These are phyloP conservation scores for Ichneumoninae sp. DNA, from an alignment of 2,888 invertebrate species.

Conservation along the genomic window DNA sequence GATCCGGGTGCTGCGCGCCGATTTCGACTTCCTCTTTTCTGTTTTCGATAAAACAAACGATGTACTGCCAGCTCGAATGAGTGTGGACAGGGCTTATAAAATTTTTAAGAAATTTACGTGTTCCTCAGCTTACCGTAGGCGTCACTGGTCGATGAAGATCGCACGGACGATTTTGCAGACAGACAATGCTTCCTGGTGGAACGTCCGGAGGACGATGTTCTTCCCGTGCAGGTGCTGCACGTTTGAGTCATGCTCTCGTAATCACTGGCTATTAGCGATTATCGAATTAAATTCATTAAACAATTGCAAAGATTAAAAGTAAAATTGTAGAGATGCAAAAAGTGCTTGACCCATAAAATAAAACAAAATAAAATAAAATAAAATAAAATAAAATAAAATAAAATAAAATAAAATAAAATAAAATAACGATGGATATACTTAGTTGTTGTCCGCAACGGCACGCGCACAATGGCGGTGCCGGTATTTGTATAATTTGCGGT, in stretches of 20 bases:
- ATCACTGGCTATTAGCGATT: conserved; percentile 2
- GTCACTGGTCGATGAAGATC: conserved; percentile 57
- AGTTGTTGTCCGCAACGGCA: conserved; percentile 55
- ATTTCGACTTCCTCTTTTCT: conserved; percentile 28
- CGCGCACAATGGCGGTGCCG: conserved; percentile 44
- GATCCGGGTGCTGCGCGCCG: conserved; percentile 4
- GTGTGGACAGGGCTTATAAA: background rate
- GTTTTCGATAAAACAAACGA: background rate
- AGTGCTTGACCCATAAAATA: too few species aligned
- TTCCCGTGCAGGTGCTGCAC: conserved; percentile 52
- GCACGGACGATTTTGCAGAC: conserved; percentile 25
- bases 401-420: too few species aligned
- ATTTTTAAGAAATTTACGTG: background rate
- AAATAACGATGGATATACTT: background rate
- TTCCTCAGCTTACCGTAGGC: conserved; percentile 25
- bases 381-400: too few species aligned
- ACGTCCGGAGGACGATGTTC: conserved; percentile 25
- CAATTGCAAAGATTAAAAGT: conserved; percentile 1
- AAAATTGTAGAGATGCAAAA: background rate
- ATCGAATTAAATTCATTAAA: background rate
- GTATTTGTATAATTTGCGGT: conserved; percentile 57
- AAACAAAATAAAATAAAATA: too few species aligned
- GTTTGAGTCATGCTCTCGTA: conserved; percentile 14
- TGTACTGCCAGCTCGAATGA: background rate
- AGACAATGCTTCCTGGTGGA: conserved; percentile 14